Conservation (phyloP, 2,113 vertebrate genomes). For the Caranx melampygus region DNA sequence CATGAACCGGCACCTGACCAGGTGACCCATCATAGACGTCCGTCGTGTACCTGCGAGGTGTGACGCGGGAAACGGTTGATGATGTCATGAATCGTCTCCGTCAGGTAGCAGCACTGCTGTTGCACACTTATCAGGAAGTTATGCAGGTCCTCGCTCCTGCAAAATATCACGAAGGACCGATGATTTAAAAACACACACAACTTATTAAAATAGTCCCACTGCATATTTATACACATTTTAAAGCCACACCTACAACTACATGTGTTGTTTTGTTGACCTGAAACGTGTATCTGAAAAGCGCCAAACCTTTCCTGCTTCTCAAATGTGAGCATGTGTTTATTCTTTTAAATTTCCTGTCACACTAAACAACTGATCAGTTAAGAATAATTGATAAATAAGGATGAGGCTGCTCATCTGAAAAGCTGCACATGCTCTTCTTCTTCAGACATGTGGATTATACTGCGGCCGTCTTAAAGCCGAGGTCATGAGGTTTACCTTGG, state of each 20-base stretch:
- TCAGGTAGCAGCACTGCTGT: constrained; percentile 90
- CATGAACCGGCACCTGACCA: no score
- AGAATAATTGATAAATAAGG: neutral
- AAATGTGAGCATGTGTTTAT: no score
- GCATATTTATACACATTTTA: no score
- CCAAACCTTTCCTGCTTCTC: neutral
- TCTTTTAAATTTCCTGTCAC: no score
- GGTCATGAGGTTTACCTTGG: constrained; percentile 3
- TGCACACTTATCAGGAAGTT: constrained; percentile 89
- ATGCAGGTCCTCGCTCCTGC: constrained; percentile 89
- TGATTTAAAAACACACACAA: neutral
- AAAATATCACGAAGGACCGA: constrained; percentile 23
- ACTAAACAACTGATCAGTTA: neutral
- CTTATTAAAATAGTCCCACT: no score
- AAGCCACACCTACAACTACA: no score
- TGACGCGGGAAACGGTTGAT: constrained; percentile 86
- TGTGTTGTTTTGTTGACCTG: no score
- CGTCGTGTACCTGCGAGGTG: constrained; percentile 87
- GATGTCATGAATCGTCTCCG: constrained; percentile 84
- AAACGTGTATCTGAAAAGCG: no score
- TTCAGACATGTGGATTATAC: neutral
- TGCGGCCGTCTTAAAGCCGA: neutral
- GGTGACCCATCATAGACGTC: no score
- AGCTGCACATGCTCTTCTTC: neutral
- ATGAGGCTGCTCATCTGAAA: neutral